A percentile compares a stretch with the other conserved stretches of the same genome.
Conservation (phyloP, 2,888 invertebrate genomes). For the Molanna angustata region DNA sequence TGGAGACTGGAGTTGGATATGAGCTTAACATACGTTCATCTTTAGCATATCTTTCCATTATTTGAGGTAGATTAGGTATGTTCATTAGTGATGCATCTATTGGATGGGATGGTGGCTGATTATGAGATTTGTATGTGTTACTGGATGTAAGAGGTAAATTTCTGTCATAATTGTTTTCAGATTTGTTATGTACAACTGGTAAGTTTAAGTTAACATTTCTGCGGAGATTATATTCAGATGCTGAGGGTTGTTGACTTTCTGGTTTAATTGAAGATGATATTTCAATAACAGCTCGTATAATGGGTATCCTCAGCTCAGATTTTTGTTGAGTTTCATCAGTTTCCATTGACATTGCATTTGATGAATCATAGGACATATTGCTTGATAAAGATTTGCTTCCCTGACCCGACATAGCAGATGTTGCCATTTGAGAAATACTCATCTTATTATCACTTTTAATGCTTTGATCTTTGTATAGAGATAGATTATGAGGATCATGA, state of each 20-base stretch:
- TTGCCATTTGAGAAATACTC: slow-evolving; percentile 2
- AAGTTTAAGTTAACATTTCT: slow-evolving; percentile 16
- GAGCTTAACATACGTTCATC: slow-evolving; percentile 56
- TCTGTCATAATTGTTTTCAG: slow-evolving; percentile 14
- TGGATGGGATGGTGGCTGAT: slow-evolving; percentile 45
- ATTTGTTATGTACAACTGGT: slow-evolving; percentile 10
- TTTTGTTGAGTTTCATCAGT: slow-evolving; percentile 15
- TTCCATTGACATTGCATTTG: slow-evolving; percentile 2
- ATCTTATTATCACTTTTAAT: slow-evolving; percentile 17
- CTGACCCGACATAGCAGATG: slow-evolving; percentile 1
- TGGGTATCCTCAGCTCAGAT: slow-evolving; percentile 24
- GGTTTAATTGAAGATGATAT: slow-evolving; percentile 21
- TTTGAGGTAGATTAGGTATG: slow-evolving; percentile 58
- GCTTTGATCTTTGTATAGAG: slow-evolving; percentile 14
- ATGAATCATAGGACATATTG: slow-evolving; percentile 10
- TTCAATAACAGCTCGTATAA: slow-evolving; percentile 20
- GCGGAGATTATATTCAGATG: slow-evolving; percentile 15
- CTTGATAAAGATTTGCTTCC: neutral
- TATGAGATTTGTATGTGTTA: slow-evolving; percentile 19
- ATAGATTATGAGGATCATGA: slow-evolving; percentile 15
- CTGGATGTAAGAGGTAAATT: slow-evolving; percentile 13
- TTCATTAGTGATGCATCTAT: slow-evolving; percentile 54
- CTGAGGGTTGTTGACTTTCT: slow-evolving; percentile 11
- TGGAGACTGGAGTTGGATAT: slow-evolving; percentile 36
- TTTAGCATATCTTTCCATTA: slow-evolving; percentile 57